phyloP scores from a whole-genome alignment of 1,140 invertebrate species.

The Orius laevigatus region DNA sequence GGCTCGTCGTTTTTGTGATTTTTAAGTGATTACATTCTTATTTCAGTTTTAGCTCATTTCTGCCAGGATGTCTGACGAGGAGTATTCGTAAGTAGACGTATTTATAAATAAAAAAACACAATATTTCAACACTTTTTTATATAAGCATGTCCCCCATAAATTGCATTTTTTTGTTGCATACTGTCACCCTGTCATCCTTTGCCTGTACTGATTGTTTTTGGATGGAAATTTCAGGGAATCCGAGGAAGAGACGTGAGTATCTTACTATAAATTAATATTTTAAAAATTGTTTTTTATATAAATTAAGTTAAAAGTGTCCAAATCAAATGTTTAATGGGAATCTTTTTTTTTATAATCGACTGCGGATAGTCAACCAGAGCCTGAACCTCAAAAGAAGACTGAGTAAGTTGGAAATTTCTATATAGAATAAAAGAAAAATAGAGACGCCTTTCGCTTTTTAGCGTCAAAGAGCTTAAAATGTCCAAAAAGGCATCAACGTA shows the following conservation, averaged over 20 bases:
- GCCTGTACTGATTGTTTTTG: background rate
- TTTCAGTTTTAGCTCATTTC: too few species aligned
- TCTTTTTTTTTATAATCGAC: conserved; percentile 16
- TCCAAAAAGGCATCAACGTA: background rate
- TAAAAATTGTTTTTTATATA: background rate
- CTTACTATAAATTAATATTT: background rate
- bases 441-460: background rate
- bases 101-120: background rate
- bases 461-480: background rate
- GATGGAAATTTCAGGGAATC: conserved; percentile 16
- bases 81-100: conserved; percentile 19
- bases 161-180: background rate
- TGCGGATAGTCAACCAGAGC: conserved; percentile 18
- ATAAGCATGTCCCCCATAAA: background rate
- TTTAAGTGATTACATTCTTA: too few species aligned
- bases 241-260: conserved; percentile 22
- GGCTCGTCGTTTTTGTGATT: too few species aligned
- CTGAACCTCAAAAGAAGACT: conserved; percentile 21
- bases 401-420: conserved; percentile 18
- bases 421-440: background rate
- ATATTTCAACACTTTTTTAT: background rate
- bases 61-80: conserved; percentile 19
- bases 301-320: conserved; percentile 6
- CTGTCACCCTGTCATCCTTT: background rate
- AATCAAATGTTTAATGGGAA: conserved; percentile 13